phyloP scores from a whole-genome alignment of 2,888 invertebrate species.

The Drosophila meridiana region DNA sequence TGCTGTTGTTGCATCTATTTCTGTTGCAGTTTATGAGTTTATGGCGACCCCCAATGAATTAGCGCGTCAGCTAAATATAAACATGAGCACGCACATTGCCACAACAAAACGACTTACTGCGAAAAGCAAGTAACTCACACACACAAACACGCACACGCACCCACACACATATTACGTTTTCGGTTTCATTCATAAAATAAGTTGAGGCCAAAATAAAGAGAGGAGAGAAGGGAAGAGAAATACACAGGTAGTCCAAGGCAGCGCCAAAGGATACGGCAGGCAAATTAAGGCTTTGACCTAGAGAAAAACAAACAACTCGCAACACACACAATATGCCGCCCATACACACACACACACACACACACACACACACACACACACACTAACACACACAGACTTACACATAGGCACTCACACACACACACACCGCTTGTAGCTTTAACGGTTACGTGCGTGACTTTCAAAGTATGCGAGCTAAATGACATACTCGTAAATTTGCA shows the following conservation, averaged over 20 bases:
- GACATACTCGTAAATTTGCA: conserved; percentile 73
- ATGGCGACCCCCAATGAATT: conserved; percentile 72
- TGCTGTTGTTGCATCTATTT: conserved; percentile 60
- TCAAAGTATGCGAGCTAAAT: conserved; percentile 71
- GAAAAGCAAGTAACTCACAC: conserved; percentile 41
- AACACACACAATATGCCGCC: conserved; percentile 22
- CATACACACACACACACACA: conserved; percentile 22
- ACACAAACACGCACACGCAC: conserved; percentile 4
- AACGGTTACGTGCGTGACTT: conserved; percentile 76
- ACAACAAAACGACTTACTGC: conserved; percentile 21
- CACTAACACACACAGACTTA: not conserved
- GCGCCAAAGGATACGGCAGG: conserved; percentile 60
- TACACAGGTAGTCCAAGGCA: conserved; percentile 53
- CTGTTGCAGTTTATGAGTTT: conserved; percentile 60
- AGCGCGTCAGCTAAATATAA: conserved; percentile 48
- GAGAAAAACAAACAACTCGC: conserved; percentile 71
- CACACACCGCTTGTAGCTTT: conserved; percentile 38
- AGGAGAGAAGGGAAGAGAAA: not conserved
- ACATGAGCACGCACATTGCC: conserved; percentile 51
- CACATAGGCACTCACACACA: conserved; percentile 15
- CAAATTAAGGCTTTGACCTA: conserved; percentile 81
- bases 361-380: conserved; percentile 24
- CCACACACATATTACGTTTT: conserved; percentile 24
- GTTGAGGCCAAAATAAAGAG: conserved; percentile 51
- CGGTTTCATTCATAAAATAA: conserved; percentile 70